phyloP scores from a whole-genome alignment of 1,140 invertebrate genomes.

The Gyrodactylus salaris region DNA sequence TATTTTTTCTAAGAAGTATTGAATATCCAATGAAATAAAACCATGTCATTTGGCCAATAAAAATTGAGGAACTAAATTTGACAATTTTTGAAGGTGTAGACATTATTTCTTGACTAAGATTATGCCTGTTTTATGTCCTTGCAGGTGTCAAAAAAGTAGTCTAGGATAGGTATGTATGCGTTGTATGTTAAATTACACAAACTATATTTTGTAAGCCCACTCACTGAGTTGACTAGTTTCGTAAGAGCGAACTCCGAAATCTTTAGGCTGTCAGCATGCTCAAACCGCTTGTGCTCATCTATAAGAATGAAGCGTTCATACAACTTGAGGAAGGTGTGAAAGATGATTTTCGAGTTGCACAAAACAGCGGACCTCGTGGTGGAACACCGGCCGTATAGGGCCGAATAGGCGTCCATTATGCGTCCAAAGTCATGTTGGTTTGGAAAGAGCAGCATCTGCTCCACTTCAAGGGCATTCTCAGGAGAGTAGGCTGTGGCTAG shows the following conservation, averaged over 20 bases:
- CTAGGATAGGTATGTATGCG: too few relatives aligned
- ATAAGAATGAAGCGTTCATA: not conserved
- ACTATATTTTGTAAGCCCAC: too few relatives aligned
- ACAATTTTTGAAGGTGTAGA: too few relatives aligned
- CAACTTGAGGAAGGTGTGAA: not conserved
- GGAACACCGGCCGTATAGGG: not conserved
- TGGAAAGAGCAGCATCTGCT: not conserved
- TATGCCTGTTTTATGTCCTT: too few relatives aligned
- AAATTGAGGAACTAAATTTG: too few relatives aligned
- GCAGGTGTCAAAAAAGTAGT: too few relatives aligned
- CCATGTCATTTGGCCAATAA: too few relatives aligned
- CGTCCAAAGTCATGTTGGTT: not conserved
- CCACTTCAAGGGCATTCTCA: not conserved
- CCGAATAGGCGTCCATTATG: not conserved
- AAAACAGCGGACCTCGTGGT: not conserved
- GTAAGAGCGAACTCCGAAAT: not conserved
- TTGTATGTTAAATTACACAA: too few relatives aligned
- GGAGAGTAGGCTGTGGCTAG: not conserved
- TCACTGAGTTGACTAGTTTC: not conserved
- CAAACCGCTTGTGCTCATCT: not conserved
- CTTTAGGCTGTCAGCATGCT: not conserved
- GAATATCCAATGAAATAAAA: too few relatives aligned
- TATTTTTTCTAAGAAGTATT: too few relatives aligned
- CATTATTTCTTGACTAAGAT: too few relatives aligned
- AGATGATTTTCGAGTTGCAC: not conserved